These are phyloP conservation scores for Reticulitermes lucifugus DNA, from an alignment of 2,888 invertebrate species.

Conservation along the genomic window DNA sequence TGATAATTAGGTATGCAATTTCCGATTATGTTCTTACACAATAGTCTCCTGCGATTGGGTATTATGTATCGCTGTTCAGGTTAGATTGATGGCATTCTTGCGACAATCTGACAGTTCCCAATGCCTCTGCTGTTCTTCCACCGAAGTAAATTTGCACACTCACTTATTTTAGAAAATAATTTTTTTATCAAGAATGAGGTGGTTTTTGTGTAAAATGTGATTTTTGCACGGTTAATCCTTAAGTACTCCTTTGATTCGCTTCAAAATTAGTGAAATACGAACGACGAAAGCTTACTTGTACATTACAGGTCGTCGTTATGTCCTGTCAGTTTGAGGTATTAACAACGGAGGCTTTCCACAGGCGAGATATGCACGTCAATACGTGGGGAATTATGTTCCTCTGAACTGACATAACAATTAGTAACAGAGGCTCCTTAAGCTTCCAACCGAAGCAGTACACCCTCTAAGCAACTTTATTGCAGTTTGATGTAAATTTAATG, in stretches of 20 bases:
- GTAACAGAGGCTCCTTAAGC: neutral
- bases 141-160: too few species aligned
- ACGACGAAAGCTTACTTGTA: neutral
- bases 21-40: too few species aligned
- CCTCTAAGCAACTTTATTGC: neutral
- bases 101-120: too few species aligned
- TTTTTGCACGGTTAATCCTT: neutral
- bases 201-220: neutral
- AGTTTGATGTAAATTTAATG: neutral
- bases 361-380: neutral
- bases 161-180: too few species aligned
- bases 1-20: too few species aligned
- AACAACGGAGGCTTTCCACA: neutral
- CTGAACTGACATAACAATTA: slow-evolving; percentile 3
- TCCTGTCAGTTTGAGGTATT: neutral
- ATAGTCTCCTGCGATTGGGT: too few species aligned
- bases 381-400: neutral
- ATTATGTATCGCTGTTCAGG: too few species aligned
- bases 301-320: neutral
- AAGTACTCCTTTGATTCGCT: neutral
- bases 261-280: neutral
- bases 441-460: neutral
- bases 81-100: too few species aligned
- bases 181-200: neutral
- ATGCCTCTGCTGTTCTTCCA: too few species aligned